Conservation (phyloP, 2,797 vertebrate species). For the Aulostomus chinensis region DNA sequence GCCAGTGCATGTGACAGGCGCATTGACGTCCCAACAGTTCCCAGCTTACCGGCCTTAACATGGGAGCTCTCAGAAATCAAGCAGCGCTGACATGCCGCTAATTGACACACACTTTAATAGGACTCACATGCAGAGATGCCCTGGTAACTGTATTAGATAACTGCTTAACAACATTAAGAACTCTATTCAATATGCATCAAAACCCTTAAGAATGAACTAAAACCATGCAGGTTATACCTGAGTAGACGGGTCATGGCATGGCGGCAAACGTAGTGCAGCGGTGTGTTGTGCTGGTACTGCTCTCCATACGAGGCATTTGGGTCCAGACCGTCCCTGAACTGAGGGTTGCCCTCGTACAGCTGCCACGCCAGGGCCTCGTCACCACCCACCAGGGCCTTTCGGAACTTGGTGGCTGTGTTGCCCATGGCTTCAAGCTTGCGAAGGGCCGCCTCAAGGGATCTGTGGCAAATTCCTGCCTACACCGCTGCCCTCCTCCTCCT, state of each 20-base stretch:
- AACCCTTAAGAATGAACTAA: not conserved
- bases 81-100: constrained; percentile 15
- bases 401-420: constrained; percentile 98
- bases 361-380: constrained; percentile 97
- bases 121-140: constrained; percentile 18
- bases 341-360: constrained; percentile 97
- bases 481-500: constrained; percentile 34
- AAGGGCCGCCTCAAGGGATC: constrained; percentile 39
- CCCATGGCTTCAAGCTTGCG: constrained; percentile 84
- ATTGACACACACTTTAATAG: constrained; percentile 25
- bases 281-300: constrained; percentile 97
- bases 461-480: constrained; percentile 37
- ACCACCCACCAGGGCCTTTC: constrained; percentile 95
- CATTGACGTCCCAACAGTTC: too few relatives aligned
- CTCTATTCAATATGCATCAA: not conserved
- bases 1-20: too few relatives aligned
- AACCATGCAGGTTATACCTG: constrained; percentile 75
- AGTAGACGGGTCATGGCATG: constrained; percentile 96
- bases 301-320: constrained; percentile 98
- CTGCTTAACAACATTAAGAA: constrained; percentile 9
- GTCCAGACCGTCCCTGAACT: constrained; percentile 95
- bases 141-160: constrained; percentile 12
- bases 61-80: constrained; percentile 8
- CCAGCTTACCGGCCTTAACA: constrained; percentile 15
- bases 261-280: constrained; percentile 94